A percentile compares a stretch with the other conserved stretches of the same genome.
Conservation (phyloP, 2,888 invertebrate species). For the Liodrosophila aerea region DNA sequence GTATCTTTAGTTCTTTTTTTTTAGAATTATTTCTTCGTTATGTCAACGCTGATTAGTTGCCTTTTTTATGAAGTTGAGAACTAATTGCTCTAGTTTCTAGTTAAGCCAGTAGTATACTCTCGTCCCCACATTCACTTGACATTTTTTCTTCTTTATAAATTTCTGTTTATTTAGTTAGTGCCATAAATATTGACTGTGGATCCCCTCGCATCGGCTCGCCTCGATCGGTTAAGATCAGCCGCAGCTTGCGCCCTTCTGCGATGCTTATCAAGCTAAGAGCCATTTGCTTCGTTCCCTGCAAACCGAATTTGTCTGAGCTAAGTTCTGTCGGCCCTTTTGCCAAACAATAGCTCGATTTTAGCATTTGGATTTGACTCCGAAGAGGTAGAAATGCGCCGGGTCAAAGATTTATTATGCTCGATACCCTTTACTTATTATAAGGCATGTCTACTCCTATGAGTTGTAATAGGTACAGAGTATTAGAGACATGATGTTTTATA, state of each 20-base stretch:
- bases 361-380: slow-evolving; percentile 65
- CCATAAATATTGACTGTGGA: slow-evolving; percentile 64
- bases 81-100: slow-evolving; percentile 76
- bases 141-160: slow-evolving; percentile 17
- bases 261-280: slow-evolving; percentile 59
- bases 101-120: slow-evolving; percentile 43
- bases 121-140: not conserved
- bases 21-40: slow-evolving; percentile 12
- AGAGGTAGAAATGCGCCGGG: slow-evolving; percentile 36
- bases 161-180: slow-evolving; percentile 39
- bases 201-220: slow-evolving; percentile 34
- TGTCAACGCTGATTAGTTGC: slow-evolving; percentile 60
- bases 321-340: slow-evolving; percentile 55
- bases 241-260: slow-evolving; percentile 59
- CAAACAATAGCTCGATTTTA: slow-evolving; percentile 58
- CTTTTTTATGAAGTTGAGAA: slow-evolving; percentile 43
- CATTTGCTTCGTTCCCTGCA: slow-evolving; percentile 10
- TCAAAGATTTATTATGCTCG: slow-evolving; percentile 62
- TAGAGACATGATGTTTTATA: not conserved
- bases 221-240: slow-evolving; percentile 38
- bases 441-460: not conserved
- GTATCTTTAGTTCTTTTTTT: slow-evolving; percentile 13
- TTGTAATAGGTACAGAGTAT: no score
- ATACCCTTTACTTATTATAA: slow-evolving; percentile 64
- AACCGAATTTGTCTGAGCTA: slow-evolving; percentile 61